Evolutionary conservation across 2,888 invertebrate genomes (phyloP), one percentile per base, ranked within the genome.

Genomic region (Lypha dubia): DNA sequence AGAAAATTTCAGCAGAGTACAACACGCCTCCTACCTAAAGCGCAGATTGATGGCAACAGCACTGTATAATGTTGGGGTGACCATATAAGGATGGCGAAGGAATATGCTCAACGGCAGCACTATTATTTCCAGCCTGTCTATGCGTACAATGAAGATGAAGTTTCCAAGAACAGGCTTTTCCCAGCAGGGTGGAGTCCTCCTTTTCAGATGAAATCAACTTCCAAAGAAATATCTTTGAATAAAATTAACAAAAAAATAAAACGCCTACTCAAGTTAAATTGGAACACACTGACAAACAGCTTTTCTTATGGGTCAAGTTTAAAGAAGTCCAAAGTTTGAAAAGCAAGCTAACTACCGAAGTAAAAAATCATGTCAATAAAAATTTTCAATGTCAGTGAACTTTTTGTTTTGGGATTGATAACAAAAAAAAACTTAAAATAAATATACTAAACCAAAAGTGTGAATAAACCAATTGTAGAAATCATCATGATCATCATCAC

Each of bases 381-480:
- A 58, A 15, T 20, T 49, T 81, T 81, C 75, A 81, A 81, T 70
- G 75, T 81, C 75, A 81, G 75, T 81, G 75, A 81, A 75, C 81
- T 56, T 60, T 80, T 70, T 62, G 49, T 71, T 53, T 4, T 38
- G 4, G 17, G 28, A 24, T 51, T 2, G 20, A 56, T 44, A 22
- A 20, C 32, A 28, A 22, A 15, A 22, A 41, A 53, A 32, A 49
- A 24, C n/a, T n/a, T n/a, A n/a, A n/a, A n/a, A n/a, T n/a, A n/a
- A n/a, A n/a, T n/a, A n/a, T n/a, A n/a, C 24, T 13, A 20, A 60
- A 51, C n/a, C 5, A 17, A 74, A 53, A 60, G 49, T 67, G 67
- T 74, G 67, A 80, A 80, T 73, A 74, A 60, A 41, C 51, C 28
- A 60, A 51, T 51, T 74, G 32, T 67, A 41, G 46, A 67, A 65